Evolutionary conservation across 2,888 invertebrate species (phyloP).

Genomic region (Melipona bicolor): DNA sequence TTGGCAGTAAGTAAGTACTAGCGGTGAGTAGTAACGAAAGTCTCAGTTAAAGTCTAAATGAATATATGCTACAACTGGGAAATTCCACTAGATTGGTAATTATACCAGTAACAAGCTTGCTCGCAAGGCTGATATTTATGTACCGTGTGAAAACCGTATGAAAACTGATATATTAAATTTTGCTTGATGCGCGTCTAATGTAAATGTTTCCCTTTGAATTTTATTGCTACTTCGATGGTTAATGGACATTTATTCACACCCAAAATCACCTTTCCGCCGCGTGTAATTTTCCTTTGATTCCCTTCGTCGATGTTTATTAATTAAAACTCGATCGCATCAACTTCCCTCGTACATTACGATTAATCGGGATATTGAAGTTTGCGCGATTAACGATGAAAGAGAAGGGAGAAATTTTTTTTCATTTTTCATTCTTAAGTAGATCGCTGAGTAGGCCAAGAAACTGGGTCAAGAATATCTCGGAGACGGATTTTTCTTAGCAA

Average conservation of each 20-base stretch:
- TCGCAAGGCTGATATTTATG: not conserved
- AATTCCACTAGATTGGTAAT: not conserved
- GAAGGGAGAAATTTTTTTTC: no score
- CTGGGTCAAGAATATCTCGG: not conserved
- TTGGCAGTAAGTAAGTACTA: not conserved
- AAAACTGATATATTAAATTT: not conserved
- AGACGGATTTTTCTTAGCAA: constrained; percentile 34
- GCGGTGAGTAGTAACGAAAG: not conserved
- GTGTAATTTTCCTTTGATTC: not conserved
- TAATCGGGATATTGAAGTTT: not conserved
- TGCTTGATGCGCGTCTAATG: not conserved
- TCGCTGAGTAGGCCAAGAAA: not conserved
- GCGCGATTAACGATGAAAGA: not conserved
- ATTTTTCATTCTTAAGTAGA: not conserved
- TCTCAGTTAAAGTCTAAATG: not conserved
- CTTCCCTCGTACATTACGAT: not conserved
- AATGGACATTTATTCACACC: not conserved
- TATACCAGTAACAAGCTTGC: not conserved
- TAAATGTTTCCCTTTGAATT: not conserved
- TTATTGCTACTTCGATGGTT: not conserved
- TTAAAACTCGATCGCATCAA: not conserved
- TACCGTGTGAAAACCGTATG: not conserved
- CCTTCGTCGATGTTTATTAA: not conserved
- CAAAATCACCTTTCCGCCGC: not conserved
- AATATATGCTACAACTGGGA: not conserved